Evolutionary conservation across 2,113 vertebrate species (phyloP), one percentile per base, ranked within the genome.

Genomic region (Paraplagusia blochii): DNA sequence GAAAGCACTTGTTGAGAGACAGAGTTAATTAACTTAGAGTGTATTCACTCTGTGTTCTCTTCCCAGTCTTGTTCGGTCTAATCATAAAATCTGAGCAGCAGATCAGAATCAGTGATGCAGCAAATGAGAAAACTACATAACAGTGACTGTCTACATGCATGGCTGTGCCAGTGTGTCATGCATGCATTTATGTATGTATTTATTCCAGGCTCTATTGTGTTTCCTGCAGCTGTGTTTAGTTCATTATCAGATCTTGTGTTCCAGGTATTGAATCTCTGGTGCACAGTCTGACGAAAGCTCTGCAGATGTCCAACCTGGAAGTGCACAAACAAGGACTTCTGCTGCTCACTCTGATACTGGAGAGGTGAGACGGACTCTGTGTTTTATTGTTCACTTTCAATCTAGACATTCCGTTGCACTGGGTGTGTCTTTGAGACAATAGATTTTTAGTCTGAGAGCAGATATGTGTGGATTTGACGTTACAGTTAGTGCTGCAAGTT

Each of bases 261-360:
- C 42, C 49, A 98, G 96, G 95, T 51, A 93, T 98, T 7, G 96
- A 98, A 75, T 90, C 94, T 34, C 72, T 99, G 70, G 80, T 99
- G 79, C 93, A 91, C 68, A 97, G 95, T 84, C 87, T 99, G 36
- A 93, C 88, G 54, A 79, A 75, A 68, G 85, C 86, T 63, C 77
- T 95, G 68, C 86, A 61, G 71, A 58, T 92, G 81, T 92, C 90
- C 80, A 95, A 92, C 35, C 58, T 82, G 13, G 94, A 95, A 50
- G 88, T 96, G 56, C 92, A 93, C 18, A 95, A 91, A 74, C 92
- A 94, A 79, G 96, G 96, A 39, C 84, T 98, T 38, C 82, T 93
- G 68, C 92, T 98, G 11, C 92, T 98, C 7, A 88, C 90, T 35
- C 90, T 92, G 82, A 93, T 97, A 77, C 82, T 99, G 83, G 91